Conservation (phyloP, 2,888 invertebrate genomes). For the Thyatira batis region DNA sequence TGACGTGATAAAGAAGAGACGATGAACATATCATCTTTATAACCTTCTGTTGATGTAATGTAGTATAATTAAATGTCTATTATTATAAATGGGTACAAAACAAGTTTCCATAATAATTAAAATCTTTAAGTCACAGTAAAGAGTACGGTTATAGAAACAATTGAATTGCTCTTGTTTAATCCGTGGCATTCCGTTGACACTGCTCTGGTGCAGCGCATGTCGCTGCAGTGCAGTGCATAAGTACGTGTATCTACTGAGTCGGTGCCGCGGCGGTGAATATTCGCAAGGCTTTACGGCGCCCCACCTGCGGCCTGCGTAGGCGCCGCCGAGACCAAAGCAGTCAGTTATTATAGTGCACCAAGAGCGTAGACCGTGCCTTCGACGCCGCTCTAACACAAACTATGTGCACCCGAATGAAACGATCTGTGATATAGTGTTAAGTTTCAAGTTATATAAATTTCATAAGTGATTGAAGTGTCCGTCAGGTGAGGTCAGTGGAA, state of each 20-base stretch:
- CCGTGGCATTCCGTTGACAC: neutral
- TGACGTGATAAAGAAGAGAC: too few species aligned
- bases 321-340: slow-evolving; percentile 51
- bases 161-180: slow-evolving; percentile 9
- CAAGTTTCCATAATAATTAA: too few species aligned
- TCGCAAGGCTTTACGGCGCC: slow-evolving; percentile 77
- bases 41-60: too few species aligned
- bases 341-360: slow-evolving; percentile 57
- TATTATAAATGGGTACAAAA: too few species aligned
- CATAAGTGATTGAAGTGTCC: slow-evolving; percentile 42
- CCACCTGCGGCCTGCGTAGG: slow-evolving; percentile 63
- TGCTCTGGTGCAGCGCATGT: slow-evolving; percentile 28
- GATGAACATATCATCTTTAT: too few species aligned
- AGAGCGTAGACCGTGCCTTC: slow-evolving; percentile 53
- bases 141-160: neutral
- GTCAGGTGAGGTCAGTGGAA: slow-evolving; percentile 49
- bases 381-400: slow-evolving; percentile 38
- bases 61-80: too few species aligned
- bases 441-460: slow-evolving; percentile 58
- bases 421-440: slow-evolving; percentile 79
- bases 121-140: neutral
- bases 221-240: slow-evolving; percentile 11
- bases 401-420: slow-evolving; percentile 68
- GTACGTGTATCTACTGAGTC: slow-evolving; percentile 33
- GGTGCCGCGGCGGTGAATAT: slow-evolving; percentile 50